phyloP scores from a whole-genome alignment of 2,888 invertebrate genomes.

The Vannuccia rotundouncinata region DNA sequence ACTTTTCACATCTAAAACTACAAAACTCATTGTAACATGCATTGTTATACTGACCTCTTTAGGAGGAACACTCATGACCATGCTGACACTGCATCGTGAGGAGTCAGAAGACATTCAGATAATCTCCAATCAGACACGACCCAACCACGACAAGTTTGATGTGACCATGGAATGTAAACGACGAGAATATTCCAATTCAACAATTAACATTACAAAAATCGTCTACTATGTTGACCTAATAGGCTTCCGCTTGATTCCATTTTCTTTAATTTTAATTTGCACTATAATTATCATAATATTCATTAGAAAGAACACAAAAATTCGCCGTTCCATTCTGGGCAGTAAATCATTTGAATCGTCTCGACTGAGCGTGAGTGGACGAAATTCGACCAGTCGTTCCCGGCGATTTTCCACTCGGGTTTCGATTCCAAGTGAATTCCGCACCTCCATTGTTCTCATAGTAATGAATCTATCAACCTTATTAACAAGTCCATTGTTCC shows the following conservation, averaged over 20 bases:
- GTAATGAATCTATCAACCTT: constrained; percentile 34
- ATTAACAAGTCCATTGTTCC: constrained; percentile 35
- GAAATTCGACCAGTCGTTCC: neutral
- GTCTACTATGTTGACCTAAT: constrained; percentile 33
- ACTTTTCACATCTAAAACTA: constrained; percentile 28
- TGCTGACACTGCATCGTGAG: neutral
- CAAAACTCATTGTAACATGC: constrained; percentile 9
- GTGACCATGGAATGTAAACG: neutral
- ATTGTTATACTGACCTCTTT: neutral
- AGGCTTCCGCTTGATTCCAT: constrained; percentile 24
- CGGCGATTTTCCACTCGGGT: neutral
- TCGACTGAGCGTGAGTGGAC: neutral
- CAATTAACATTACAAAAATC: constrained; percentile 19
- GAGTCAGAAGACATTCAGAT: too few relatives aligned
- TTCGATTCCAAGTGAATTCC: constrained; percentile 5
- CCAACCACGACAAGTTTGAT: neutral
- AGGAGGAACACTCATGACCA: neutral
- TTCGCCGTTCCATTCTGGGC: neutral
- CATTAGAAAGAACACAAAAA: neutral
- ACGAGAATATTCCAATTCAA: neutral
- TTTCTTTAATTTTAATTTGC: constrained; percentile 31
- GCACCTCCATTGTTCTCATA: constrained; percentile 29
- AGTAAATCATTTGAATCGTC: neutral
- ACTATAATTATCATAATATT: constrained; percentile 30
- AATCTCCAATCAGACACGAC: too few relatives aligned